Evolutionary conservation across 2,888 invertebrate species (phyloP), one percentile per base, ranked within the genome.

Genomic region (Nowickia ferox): DNA sequence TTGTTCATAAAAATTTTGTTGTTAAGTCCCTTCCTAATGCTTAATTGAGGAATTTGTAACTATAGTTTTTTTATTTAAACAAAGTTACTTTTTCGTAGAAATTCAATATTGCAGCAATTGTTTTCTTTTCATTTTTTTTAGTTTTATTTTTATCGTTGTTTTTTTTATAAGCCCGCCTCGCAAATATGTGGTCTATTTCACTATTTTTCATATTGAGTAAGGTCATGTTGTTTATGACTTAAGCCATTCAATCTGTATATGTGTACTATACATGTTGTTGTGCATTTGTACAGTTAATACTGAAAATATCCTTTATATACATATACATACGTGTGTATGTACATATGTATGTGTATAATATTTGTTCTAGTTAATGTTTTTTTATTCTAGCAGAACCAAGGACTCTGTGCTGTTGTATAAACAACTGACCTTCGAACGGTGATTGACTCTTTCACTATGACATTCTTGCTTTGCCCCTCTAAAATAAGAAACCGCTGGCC

Each of bases 361-460:
- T 79, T 78, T 86, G 83, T 83, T 86, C 83, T 59, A 83, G 79
- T 86, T 82, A 38, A 63, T 80, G 15, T 46, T 8, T 19, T 42
- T 9, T 42, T 30, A n/a, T 46, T 40, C 68, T 59, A 68, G 17
- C 79, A 19, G 40, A 63, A 79, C 71, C 71, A 79, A 79, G 79
- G 79, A 79, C 79, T 79, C 11, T 63, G 11, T 71, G n/a, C 11
- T 53, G 65, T 51, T 63, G 79, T 65, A 72, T 65, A 83, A 83
- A 79, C 83, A 68, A 71, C 59, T 83, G 86, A 86, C 86, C 86
- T 86, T 86, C 86, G 83, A 76, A 68, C 86, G 86, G 86, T 86
- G 83, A 86, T 80, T 86, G 86, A 86, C 86, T 86, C 83, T 83
- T 76, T 83, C 86, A 61, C 79, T 86, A 63, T 46, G 68, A 44